Base-by-base conservation (phyloP, 2,888 invertebrate species). In the Cryptus armator region DNA sequence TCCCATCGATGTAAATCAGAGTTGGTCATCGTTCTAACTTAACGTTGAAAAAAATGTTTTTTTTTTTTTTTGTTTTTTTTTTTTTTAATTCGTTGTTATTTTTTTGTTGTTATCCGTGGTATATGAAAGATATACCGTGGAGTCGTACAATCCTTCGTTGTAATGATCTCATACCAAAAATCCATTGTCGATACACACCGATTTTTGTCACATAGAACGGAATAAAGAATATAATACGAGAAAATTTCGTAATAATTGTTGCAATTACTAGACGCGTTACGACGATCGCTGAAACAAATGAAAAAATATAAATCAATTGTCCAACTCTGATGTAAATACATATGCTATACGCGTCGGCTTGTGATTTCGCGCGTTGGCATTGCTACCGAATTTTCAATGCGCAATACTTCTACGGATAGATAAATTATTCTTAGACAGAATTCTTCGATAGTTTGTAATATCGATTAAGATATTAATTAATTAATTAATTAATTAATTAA, bases 241-340 rank as follows among this genome's bases (percentile, higher is more conserved):
- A 16, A 16, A 51, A n/a, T 51, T 9, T 53, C 53, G 53, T 53
- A 16, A 53, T 53, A 19, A 53, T 53, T 53, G 19, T 53, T 53
- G 16, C 9, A 19, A 53, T 53, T 19, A 10, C 19, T 53, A 19
- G 16, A 9, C 19, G 16, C 19, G 19, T 9, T 53, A 19, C 19
- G 16, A 9, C 1, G 59, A 19, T 3, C n/a, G 29, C 4, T 2
- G 29, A 3, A 19, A 10, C 53, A 29, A 32, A n/a, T 29, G 59
- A 14, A 62, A 59, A 59, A 29, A 32, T 9, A 14, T 12, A 12
- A 48, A 48, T 3, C 14, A 48, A 62, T 53, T 62, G 59, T 10
- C 32, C 77, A 81, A 75, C 81, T 78, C 78, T 66, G 74, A 64
- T 72, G 62, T 53, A 70, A 68, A 59, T 59, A 46, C 19, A 37